Base-by-base conservation (phyloP, 30 jellyfish, hydroid and myxozoan genomes). In the Calvadosia cruxmelitensis region DNA sequence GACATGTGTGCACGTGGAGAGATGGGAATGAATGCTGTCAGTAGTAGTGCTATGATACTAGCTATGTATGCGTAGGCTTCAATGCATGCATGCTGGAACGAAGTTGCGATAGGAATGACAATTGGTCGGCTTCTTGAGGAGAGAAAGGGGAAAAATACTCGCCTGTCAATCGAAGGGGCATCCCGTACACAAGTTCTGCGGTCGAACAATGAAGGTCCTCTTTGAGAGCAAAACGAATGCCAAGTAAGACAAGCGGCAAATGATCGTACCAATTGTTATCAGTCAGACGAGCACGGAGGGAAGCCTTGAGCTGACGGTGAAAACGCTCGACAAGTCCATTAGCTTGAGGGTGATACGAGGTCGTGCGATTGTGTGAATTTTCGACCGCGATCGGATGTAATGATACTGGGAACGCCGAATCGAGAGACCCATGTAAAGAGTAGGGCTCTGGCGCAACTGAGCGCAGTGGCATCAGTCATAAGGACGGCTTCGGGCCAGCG, bases 301-400 rank as follows among this genome's bases (percentile, higher is more conserved):
- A 29, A 10, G 75, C 26, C 34, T 76, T 76, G n/a, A 67, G 49
- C 52, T 24, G 66, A 48, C 84, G 84, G 35, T n/a, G n/a, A n/a
- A n/a, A n/a, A n/a, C n/a, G n/a, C n/a, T n/a, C n/a, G n/a, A n/a
- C n/a, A n/a, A n/a, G 52, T 31, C 86, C 82, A 52, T 67, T 75
- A 74, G 86, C 63, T 15, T 50, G 34, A 2, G 75, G 84, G 53
- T 64, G 82, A 51, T 74, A 66, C 7, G 82, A 29, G 7, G 75
- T 77, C 31, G 83, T 76, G 77, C 70, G 69, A 34, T 1, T 74
- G 23, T 66, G 70, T 1, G 33, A 77, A 74, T 26, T 63, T 81
- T 20, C 82, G 74, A 35, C 80, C 82, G 28, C 83, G 71, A 62
- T 74, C 84, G 10, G 82, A 36, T 27, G 76, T 52, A 28, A 77